Evolutionary conservation across 2,113 vertebrate genomes (phyloP).

Genomic region (Pseudopipra pipra): DNA sequence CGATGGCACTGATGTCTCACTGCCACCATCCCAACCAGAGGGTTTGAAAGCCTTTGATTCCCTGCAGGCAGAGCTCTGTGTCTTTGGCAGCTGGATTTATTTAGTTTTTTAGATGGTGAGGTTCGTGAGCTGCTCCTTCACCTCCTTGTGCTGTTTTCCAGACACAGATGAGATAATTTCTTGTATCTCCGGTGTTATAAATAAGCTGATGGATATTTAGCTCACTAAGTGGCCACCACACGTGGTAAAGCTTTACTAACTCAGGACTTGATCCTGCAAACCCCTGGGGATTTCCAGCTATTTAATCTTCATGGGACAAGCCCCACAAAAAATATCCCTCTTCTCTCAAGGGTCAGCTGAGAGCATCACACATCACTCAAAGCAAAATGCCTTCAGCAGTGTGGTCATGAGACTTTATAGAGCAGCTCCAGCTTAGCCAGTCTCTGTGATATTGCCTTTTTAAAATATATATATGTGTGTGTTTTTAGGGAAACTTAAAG

Average conservation of each 20-base stretch:
- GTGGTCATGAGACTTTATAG: fast-evolving
- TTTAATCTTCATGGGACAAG: background rate
- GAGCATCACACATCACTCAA: fast-evolving
- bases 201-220: background rate
- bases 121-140: background rate
- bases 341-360: background rate
- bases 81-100: background rate
- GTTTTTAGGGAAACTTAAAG: background rate
- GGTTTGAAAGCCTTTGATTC: background rate
- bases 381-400: background rate
- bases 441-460: background rate
- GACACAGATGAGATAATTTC: background rate
- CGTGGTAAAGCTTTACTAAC: background rate
- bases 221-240: background rate
- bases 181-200: background rate
- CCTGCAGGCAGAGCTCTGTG: background rate
- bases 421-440: background rate
- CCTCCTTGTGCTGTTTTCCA: background rate
- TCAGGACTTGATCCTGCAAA: background rate
- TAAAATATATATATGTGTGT: background rate
- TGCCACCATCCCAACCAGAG: background rate
- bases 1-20: background rate
- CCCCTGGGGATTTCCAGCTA: background rate
- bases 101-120: background rate
- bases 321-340: background rate